Conservation (phyloP, 1,140 invertebrate species). For the Dinoponera quadriceps region DNA sequence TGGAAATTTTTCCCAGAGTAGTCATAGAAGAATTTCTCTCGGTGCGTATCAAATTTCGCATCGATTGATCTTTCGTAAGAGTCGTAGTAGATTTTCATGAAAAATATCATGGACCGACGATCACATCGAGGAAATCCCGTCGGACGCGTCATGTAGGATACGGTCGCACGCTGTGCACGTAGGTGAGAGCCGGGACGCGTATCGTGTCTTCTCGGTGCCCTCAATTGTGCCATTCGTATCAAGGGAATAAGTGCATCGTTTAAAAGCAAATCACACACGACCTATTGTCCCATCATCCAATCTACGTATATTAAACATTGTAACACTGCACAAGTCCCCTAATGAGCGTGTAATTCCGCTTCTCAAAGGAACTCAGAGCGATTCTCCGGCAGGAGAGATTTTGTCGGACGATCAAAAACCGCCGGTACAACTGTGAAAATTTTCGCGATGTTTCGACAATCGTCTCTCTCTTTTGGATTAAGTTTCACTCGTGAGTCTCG, state of each 20-base stretch:
- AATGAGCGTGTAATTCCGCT: not conserved
- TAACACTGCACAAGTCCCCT: not conserved
- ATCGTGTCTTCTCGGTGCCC: not conserved
- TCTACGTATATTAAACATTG: not conserved
- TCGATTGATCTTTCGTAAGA: too few relatives aligned
- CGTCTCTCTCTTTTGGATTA: too few relatives aligned
- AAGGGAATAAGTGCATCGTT: constrained; percentile 34
- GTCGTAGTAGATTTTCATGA: too few relatives aligned
- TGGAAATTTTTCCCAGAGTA: too few relatives aligned
- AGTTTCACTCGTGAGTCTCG: too few relatives aligned
- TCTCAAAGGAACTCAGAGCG: not conserved
- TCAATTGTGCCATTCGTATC: constrained; percentile 35
- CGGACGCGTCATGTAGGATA: not conserved
- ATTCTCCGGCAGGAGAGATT: too few relatives aligned
- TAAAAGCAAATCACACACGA: constrained; percentile 19
- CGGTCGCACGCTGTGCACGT: not conserved
- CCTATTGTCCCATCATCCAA: constrained; percentile 31
- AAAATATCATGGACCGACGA: too few relatives aligned
- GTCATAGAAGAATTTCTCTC: too few relatives aligned
- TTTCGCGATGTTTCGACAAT: too few relatives aligned
- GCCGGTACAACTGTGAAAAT: not conserved
- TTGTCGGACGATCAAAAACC: not conserved
- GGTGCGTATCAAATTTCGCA: too few relatives aligned
- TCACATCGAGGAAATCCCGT: not conserved
- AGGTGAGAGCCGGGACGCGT: not conserved